A percentile compares a stretch with the other conserved stretches of the same genome.
Evolutionary conservation across 2,888 invertebrate species (phyloP).

Genomic region (Drosophila suboccidentalis): DNA sequence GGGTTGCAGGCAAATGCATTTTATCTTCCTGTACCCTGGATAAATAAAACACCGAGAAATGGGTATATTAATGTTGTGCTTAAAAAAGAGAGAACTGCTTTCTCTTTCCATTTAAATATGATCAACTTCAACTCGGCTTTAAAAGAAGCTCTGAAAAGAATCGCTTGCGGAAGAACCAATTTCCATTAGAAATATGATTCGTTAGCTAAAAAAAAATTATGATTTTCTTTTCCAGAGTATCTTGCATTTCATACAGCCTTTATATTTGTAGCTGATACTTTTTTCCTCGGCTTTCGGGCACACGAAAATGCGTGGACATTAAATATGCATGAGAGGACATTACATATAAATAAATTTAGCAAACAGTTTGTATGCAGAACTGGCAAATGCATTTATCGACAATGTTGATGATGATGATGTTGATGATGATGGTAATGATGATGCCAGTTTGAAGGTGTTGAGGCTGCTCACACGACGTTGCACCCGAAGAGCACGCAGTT

Average conservation of each 20-base stretch:
- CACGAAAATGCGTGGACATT: conserved; percentile 77
- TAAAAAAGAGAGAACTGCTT: background rate
- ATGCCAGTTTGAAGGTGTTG: conserved; percentile 75
- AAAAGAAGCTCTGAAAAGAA: too few species aligned
- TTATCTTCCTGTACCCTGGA: conserved; percentile 49
- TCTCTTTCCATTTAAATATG: background rate
- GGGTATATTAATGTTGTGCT: background rate
- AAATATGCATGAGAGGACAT: conserved; percentile 82
- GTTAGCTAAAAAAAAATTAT: too few species aligned
- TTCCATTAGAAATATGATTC: too few species aligned
- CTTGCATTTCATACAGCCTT: background rate
- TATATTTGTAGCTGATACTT: conserved; percentile 2
- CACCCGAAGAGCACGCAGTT: conserved; percentile 56
- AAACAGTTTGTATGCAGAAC: conserved; percentile 77
- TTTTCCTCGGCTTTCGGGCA: conserved; percentile 14
- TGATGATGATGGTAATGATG: conserved; percentile 78
- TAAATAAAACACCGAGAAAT: background rate
- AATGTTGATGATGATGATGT: conserved; percentile 75
- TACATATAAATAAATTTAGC: conserved; percentile 82
- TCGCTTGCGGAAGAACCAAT: too few species aligned
- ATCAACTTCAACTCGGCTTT: too few species aligned
- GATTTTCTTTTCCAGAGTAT: background rate
- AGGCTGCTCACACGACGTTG: conserved; percentile 64
- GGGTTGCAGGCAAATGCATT: conserved; percentile 65
- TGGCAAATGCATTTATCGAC: conserved; percentile 80